Percentiles rank a stretch among this genome's conserved stretches.
phyloP scores from a whole-genome alignment of 2,888 invertebrate species.

The Sympetrum striolatum region DNA sequence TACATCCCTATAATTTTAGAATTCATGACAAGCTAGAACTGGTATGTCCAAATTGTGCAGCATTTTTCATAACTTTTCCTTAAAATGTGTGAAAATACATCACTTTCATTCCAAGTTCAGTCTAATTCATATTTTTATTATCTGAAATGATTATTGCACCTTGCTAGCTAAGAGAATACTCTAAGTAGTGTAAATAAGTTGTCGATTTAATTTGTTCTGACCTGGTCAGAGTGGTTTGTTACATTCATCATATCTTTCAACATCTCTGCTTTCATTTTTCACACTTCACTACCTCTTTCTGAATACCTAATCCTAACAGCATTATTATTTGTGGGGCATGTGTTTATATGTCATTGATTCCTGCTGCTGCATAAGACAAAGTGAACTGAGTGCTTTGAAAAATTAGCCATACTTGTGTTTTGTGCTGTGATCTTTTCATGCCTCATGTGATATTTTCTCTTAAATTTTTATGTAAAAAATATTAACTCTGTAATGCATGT shows the following conservation, averaged over 20 bases:
- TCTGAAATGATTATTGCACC: background rate
- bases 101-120: too few species aligned
- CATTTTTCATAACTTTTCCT: too few species aligned
- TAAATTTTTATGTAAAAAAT: background rate
- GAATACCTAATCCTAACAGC: background rate
- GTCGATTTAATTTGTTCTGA: background rate
- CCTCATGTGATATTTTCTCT: constrained; percentile 21
- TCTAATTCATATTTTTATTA: background rate
- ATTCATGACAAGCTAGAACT: too few species aligned
- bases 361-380: constrained; percentile 36
- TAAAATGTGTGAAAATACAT: too few species aligned
- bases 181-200: background rate
- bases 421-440: constrained; percentile 39
- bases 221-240: constrained; percentile 7
- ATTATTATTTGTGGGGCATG: constrained; percentile 14
- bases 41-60: too few species aligned
- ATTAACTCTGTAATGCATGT: constrained; percentile 31
- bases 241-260: background rate
- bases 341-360: constrained; percentile 4
- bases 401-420: constrained; percentile 8
- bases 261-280: background rate
- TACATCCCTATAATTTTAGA: too few species aligned
- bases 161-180: background rate
- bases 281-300: background rate
- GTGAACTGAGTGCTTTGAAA: constrained; percentile 14